Evolutionary conservation across 2,888 invertebrate genomes (phyloP).

Genomic region (Dynastes hyllus): DNA sequence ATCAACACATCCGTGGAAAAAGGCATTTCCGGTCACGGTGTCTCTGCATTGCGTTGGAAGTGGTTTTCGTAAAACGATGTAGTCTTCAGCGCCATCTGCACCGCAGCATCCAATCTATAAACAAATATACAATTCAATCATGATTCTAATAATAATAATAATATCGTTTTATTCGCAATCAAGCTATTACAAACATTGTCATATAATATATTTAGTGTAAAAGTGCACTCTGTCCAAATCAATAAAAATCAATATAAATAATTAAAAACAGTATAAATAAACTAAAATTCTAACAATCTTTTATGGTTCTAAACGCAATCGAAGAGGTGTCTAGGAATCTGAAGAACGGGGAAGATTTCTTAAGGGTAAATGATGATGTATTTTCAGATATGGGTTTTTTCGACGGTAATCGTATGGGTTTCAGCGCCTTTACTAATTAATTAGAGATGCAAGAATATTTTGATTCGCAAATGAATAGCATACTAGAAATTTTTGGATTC

Average conservation of each 20-base stretch:
- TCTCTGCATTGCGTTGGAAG: constrained; percentile 89
- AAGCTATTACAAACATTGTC: too few species aligned
- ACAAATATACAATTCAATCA: not conserved
- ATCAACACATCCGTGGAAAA: constrained; percentile 90
- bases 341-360: too few species aligned
- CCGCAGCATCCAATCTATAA: constrained; percentile 91
- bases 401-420: constrained; percentile 61
- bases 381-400: not conserved
- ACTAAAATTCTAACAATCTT: too few species aligned
- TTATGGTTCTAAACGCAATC: too few species aligned
- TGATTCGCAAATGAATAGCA: constrained; percentile 76
- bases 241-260: too few species aligned
- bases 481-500: constrained; percentile 72
- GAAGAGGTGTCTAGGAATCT: too few species aligned
- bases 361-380: too few species aligned
- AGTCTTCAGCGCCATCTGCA: constrained; percentile 90
- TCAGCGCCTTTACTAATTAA: constrained; percentile 76
- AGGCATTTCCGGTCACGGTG: constrained; percentile 91
- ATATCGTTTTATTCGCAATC: too few species aligned
- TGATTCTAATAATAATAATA: too few species aligned
- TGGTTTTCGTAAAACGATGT: constrained; percentile 83
- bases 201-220: too few species aligned
- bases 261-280: too few species aligned
- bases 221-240: too few species aligned
- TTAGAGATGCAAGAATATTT: constrained; percentile 77